phyloP scores from a whole-genome alignment of 2,888 invertebrate species.

The Philhelius pedissequus region DNA sequence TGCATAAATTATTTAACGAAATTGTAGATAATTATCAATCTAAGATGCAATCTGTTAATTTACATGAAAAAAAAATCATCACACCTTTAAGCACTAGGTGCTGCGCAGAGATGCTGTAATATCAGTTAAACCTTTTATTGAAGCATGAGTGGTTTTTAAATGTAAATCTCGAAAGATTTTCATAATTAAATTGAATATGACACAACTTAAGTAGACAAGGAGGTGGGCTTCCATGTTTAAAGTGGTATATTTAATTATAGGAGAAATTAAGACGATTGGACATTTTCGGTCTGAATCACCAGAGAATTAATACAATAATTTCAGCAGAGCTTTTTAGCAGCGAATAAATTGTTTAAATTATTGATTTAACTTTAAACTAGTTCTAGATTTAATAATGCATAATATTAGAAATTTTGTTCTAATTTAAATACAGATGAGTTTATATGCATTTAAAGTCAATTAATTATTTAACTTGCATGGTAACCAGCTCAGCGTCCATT shows the following conservation, averaged over 20 bases:
- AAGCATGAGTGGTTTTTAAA: neutral
- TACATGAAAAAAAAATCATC: neutral
- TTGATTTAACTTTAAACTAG: neutral
- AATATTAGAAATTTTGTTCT: neutral
- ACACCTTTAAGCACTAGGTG: neutral
- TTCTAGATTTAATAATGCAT: neutral
- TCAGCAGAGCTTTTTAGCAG: neutral
- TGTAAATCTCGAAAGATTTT: neutral
- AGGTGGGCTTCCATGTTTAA: neutral
- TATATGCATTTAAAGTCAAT: neutral
- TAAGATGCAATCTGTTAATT: slow-evolving; percentile 25
- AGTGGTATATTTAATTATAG: neutral
- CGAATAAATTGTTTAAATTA: neutral
- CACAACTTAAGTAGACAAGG: slow-evolving; percentile 11
- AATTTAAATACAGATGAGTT: neutral
- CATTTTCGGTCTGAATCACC: too few species aligned
- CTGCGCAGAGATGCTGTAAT: too few species aligned
- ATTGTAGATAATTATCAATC: slow-evolving; percentile 39
- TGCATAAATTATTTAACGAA: slow-evolving; percentile 47
- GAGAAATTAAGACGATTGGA: too few species aligned
- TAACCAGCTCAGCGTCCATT: too few species aligned
- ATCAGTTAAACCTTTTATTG: neutral
- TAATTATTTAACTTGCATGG: neutral
- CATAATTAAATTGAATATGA: neutral
- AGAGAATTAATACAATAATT: neutral